Base-by-base conservation (phyloP, 2,888 invertebrate genomes). In the Hyles lineata region DNA sequence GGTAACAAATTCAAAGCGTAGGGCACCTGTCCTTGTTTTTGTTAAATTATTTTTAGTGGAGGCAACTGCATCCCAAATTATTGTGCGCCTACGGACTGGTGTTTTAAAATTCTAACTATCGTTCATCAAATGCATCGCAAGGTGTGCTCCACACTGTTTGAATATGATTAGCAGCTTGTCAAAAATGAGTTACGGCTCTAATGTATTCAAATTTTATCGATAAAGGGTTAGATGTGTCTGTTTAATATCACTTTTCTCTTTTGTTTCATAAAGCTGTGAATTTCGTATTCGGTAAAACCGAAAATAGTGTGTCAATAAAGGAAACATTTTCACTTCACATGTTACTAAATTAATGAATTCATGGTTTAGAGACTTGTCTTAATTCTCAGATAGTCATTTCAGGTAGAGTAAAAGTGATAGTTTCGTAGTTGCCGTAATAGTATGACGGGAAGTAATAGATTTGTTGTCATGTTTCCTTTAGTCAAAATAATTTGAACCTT, bases 101-200 rank as follows among this genome's bases (percentile, higher is more conserved):
- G 88, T 87, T 91, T 91, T 87, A 88, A 91, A 90, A 91, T 92
- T 92, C 91, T 89, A 90, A 91, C 89, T 87, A 87, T 84, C 85
- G 79, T 78, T 80, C 87, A 85, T 87, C 87, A 85, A 67, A 83
- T 84, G 84, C 87, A 89, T 86, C 88, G 93, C 94, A 94, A 94
- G 94, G 94, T 94, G 79, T 85, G 79, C 86, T 90, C 89, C 91
- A 91, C 93, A 93, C 93, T 94, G 93, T 89, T 90, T 89, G 92
- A 92, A 94, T 94, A 93, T 94, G 94, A 94, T 94, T 94, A 94
- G 92, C 94, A 90, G 94, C 94, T 94, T 91, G 94, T 94, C 94
- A 94, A 91, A 93, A 92, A 84, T 90, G 89, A 90, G 87, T 92
- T 92, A 91, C 88, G 85, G 85, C 78, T 83, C 79, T 90, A 90